Base-by-base conservation (phyloP, 2,888 invertebrate species). In the Diaphora mendica region DNA sequence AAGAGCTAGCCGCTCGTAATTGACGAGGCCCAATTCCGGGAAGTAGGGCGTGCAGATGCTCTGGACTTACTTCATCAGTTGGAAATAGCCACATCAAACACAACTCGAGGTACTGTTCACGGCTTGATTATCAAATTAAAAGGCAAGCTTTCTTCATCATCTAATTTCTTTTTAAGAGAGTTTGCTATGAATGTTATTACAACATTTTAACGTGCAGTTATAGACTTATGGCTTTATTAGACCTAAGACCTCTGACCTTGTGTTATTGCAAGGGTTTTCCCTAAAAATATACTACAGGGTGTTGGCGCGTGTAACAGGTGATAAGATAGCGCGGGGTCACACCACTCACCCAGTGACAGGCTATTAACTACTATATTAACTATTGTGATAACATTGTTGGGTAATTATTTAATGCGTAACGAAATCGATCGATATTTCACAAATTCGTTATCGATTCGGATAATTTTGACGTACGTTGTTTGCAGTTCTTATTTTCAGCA, bases 11-110 rank as follows among this genome's bases (percentile, higher is more conserved):
- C 33, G 11, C 15, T 68, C 68, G 73, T 79, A 82, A 81, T 75
- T 73, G 81, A 79, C 73, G 81, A 51, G 51, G 30, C 74, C 77
- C 79, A 77, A 77, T 80, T 78, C 75, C 73, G 72, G 48, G 74
- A 79, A 78, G n/a, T 78, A 76, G 78, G 75, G 70, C 79, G 75
- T 70, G 65, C 84, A 79, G 77, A 79, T 83, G 82, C 11, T 68
- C 42, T 30, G 17, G 30, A 71, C 71, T 59, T 66, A 39, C 30
- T n/a, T 48, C 26, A 65, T 42, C 71, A 23, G 66, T 67, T 66
- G 8, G 20, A 67, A 72, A 42, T 66, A 67, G 48, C 72, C 44
- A 64, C 67, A 72, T 68, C 35, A 62, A 67, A 62, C 62, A 33
- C 11, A 23, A 26, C 44, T 17, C 26, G 59, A 62, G 68, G 62